Evolutionary conservation across 2,888 invertebrate genomes (phyloP).

Genomic region (Platerodrilus igneus): DNA sequence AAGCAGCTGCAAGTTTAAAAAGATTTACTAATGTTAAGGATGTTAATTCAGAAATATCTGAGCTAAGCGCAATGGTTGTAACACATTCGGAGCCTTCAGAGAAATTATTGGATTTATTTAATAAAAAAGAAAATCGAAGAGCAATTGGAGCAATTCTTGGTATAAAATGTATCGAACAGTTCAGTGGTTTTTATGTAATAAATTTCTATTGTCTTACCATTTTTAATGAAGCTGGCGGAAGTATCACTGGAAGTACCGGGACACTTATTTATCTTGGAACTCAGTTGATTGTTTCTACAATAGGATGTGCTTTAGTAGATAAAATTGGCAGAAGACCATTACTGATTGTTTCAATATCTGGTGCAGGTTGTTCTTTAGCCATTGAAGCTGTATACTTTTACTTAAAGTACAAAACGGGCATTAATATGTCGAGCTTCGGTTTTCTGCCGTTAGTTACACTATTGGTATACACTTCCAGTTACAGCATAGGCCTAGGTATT

Average conservation of each 20-base stretch:
- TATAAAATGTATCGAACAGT: conserved; percentile 33
- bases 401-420: conserved; percentile 23
- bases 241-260: conserved; percentile 32
- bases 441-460: conserved; percentile 39
- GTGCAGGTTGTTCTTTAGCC: conserved; percentile 25
- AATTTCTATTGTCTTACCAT: conserved; percentile 33
- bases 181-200: conserved; percentile 33
- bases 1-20: conserved; percentile 31
- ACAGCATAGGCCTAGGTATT: conserved; percentile 31
- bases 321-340: conserved; percentile 31
- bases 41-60: conserved; percentile 30
- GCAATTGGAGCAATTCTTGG: conserved; percentile 33
- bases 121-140: conserved; percentile 32
- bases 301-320: too few relatives aligned
- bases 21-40: conserved; percentile 27
- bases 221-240: conserved; percentile 36
- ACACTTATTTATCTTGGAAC: conserved; percentile 33
- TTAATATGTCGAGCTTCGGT: conserved; percentile 27
- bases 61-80: conserved; percentile 33
- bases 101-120: conserved; percentile 34
- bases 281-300: conserved; percentile 22
- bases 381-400: conserved; percentile 32
- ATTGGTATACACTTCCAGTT: conserved; percentile 28
- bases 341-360: conserved; percentile 27
- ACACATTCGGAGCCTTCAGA: conserved; percentile 36